phyloP scores from a whole-genome alignment of 2,888 invertebrate genomes.

The Holacanthella duospinosa region DNA sequence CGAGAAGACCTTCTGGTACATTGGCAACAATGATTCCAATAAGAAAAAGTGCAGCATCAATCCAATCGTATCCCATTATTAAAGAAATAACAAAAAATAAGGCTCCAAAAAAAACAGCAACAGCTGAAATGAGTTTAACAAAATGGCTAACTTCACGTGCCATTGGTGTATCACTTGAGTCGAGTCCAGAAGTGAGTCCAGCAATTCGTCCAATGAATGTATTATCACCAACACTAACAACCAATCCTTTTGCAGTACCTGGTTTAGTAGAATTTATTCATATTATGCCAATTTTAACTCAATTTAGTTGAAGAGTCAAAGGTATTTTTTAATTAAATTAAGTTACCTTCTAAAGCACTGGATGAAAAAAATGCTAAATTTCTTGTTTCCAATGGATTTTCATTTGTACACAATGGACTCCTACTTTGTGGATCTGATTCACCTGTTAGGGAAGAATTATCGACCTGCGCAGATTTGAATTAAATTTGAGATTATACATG shows the following conservation, averaged over 20 bases:
- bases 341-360: slow-evolving; percentile 84
- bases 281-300: neutral
- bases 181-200: slow-evolving; percentile 54
- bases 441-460: slow-evolving; percentile 87
- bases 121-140: slow-evolving; percentile 42
- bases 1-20: slow-evolving; percentile 30
- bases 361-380: slow-evolving; percentile 91
- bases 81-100: slow-evolving; percentile 26
- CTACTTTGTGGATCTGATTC: slow-evolving; percentile 90
- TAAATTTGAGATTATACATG: neutral
- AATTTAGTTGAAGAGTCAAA: neutral
- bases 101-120: slow-evolving; percentile 37
- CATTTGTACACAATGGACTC: slow-evolving; percentile 77
- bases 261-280: neutral
- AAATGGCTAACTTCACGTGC: slow-evolving; percentile 65
- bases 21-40: slow-evolving; percentile 41
- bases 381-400: slow-evolving; percentile 87
- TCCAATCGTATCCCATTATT: slow-evolving; percentile 46
- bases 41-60: slow-evolving; percentile 57
- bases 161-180: slow-evolving; percentile 62
- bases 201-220: slow-evolving; percentile 64
- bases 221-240: slow-evolving; percentile 55
- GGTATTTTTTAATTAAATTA: neutral
- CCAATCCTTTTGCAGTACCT: slow-evolving; percentile 50
- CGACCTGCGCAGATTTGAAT: slow-evolving; percentile 41